These are phyloP conservation scores for Macrotrachela quadricornifera DNA, from an alignment of 1,140 invertebrate species.

Conservation along the genomic window DNA sequence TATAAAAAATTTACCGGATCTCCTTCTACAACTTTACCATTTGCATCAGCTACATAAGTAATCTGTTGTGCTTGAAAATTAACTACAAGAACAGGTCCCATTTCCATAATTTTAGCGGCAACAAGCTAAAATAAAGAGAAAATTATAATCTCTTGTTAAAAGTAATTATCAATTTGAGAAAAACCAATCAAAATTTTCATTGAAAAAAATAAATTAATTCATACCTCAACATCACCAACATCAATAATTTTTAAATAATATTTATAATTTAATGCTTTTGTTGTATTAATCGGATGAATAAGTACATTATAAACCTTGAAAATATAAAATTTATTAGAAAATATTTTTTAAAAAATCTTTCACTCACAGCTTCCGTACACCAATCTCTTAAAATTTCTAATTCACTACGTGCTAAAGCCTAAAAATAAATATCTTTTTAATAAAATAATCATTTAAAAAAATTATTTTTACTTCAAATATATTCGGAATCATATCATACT, in stretches of 20 bases:
- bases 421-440: slow-evolving; percentile 9
- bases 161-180: neutral
- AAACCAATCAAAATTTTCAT: neutral
- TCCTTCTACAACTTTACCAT: slow-evolving; percentile 71
- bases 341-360: neutral
- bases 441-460: neutral
- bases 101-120: slow-evolving; percentile 96
- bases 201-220: slow-evolving; percentile 10
- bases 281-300: slow-evolving; percentile 64
- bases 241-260: slow-evolving; percentile 75
- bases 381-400: slow-evolving; percentile 74
- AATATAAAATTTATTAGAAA: neutral
- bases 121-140: slow-evolving; percentile 36
- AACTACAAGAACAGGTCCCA: slow-evolving; percentile 85
- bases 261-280: slow-evolving; percentile 38
- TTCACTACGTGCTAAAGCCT: slow-evolving; percentile 57
- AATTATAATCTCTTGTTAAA: neutral
- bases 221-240: slow-evolving; percentile 71
- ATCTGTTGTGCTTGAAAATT: slow-evolving; percentile 89
- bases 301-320: slow-evolving; percentile 58
- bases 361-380: slow-evolving; percentile 69
- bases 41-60: slow-evolving; percentile 60
- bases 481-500: slow-evolving; percentile 92
- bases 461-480: slow-evolving; percentile 53
- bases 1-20: slow-evolving; percentile 41